phyloP scores from a whole-genome alignment of 2,113 vertebrate genomes.

The Ivindomyrus marchei region DNA sequence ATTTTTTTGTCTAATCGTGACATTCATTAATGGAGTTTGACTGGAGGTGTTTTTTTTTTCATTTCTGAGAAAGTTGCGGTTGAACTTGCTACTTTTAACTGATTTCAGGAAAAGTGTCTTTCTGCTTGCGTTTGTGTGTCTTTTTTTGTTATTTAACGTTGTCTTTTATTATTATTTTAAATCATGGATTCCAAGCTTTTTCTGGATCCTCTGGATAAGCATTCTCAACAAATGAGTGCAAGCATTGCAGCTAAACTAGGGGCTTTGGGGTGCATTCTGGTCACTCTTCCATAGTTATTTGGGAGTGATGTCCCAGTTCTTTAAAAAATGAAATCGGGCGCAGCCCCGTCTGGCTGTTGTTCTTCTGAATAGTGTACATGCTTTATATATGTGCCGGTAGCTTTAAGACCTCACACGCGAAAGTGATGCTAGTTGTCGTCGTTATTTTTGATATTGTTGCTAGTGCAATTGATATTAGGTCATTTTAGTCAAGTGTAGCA shows the following conservation, averaged over 20 bases:
- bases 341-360: neutral
- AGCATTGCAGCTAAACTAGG: neutral
- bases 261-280: neutral
- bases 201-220: neutral
- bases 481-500: neutral
- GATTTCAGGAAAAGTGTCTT: neutral
- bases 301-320: neutral
- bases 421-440: neutral
- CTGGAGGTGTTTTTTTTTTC: neutral
- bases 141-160: neutral
- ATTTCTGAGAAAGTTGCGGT: neutral
- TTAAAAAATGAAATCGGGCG: neutral
- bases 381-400: neutral
- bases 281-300: neutral
- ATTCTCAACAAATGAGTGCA: neutral
- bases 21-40: neutral
- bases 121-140: neutral
- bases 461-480: neutral
- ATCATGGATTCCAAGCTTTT: neutral
- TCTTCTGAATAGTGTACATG: neutral
- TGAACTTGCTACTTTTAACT: neutral
- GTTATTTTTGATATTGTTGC: neutral
- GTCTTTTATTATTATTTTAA: neutral
- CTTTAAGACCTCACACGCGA: neutral
- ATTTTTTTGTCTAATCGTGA: neutral